Conservation (phyloP, 2,113 vertebrate species). For the Hypocryptadius cinnamomeus region DNA sequence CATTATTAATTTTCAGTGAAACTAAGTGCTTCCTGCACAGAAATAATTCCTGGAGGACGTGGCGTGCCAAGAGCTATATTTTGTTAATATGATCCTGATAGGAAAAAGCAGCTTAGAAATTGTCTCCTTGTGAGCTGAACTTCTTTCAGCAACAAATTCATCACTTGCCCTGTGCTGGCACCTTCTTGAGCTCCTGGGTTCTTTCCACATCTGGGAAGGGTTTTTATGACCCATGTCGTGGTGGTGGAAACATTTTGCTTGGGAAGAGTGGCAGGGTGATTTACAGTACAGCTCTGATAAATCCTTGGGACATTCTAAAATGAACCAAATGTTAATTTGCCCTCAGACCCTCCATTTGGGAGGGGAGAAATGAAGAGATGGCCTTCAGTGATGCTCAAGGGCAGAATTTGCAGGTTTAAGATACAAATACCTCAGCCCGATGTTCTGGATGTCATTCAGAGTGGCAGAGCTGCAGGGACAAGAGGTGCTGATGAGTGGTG, state of each 20-base stretch:
- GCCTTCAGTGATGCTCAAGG: fast-evolving
- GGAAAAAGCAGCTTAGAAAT: background rate
- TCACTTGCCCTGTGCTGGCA: background rate
- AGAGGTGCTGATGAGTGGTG: background rate
- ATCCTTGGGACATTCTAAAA: background rate
- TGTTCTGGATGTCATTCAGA: background rate
- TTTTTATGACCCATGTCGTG: fast-evolving
- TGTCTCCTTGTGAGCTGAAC: background rate
- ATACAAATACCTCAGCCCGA: background rate
- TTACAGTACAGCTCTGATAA: background rate
- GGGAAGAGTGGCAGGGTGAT: background rate
- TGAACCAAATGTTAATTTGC: background rate
- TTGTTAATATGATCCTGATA: background rate
- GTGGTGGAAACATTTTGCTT: background rate
- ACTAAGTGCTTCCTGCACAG: background rate
- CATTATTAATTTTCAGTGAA: slow-evolving; percentile 10
- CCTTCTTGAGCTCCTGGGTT: background rate
- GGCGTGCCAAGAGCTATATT: background rate
- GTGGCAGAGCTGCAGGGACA: background rate
- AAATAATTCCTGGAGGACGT: background rate
- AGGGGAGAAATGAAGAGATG: background rate
- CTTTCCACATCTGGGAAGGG: background rate
- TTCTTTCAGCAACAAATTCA: background rate
- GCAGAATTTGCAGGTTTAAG: background rate
- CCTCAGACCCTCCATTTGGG: background rate